Percentiles rank a stretch among this genome's conserved stretches.
phyloP scores from a whole-genome alignment of 2,888 invertebrate genomes.

The Arrhopalites spinosus region DNA sequence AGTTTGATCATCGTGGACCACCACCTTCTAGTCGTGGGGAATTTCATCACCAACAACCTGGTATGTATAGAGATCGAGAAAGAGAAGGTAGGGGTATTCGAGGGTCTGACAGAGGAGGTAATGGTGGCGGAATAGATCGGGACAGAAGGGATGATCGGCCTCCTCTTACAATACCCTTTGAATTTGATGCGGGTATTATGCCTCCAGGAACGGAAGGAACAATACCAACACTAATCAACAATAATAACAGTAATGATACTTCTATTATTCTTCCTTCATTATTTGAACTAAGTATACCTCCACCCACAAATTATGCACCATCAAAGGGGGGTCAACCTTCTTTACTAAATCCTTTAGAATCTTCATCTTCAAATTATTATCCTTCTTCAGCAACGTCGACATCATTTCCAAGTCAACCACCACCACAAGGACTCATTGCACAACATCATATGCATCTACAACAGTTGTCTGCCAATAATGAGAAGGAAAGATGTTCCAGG shows the following conservation, averaged over 20 bases:
- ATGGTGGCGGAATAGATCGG: background rate
- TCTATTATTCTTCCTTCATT: constrained; percentile 41
- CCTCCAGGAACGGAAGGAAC: constrained; percentile 48
- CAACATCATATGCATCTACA: background rate
- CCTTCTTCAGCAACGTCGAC: background rate
- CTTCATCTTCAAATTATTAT: background rate
- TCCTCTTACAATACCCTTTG: constrained; percentile 19
- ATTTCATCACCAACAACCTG: background rate
- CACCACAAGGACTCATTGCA: background rate
- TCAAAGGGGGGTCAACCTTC: constrained; percentile 25
- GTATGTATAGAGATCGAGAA: background rate
- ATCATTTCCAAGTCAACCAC: background rate
- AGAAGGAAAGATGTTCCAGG: constrained; percentile 58
- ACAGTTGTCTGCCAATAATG: constrained; percentile 57
- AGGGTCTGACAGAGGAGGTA: too few species aligned
- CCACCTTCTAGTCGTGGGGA: background rate
- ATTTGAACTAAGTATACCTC: constrained; percentile 46
- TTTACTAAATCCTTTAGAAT: background rate
- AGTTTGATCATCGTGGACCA: constrained; percentile 1
- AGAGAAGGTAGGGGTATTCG: too few species aligned
- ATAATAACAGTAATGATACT: background rate
- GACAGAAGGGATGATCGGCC: background rate
- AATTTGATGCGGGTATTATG: constrained; percentile 43
- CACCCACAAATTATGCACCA: constrained; percentile 22
- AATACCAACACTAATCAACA: background rate